phyloP scores from a whole-genome alignment of 1,140 invertebrate species.

The Solenopsis invicta region DNA sequence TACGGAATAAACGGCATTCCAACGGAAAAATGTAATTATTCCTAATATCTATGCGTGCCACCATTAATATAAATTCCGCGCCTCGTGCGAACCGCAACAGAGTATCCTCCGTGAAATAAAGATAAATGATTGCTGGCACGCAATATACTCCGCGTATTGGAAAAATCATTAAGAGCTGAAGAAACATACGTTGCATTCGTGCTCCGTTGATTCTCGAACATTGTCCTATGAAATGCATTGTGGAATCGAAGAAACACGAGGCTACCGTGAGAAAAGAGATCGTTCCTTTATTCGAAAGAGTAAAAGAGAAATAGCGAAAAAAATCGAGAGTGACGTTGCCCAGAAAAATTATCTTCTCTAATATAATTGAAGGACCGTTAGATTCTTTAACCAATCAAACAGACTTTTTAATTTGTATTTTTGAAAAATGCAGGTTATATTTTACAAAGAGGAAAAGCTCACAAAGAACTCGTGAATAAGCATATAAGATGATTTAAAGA shows the following conservation, averaged over 20 bases:
- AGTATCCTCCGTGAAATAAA: constrained; percentile 68
- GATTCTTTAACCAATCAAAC: neutral
- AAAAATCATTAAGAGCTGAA: constrained; percentile 56
- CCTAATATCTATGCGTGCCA: constrained; percentile 71
- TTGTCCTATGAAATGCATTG: constrained; percentile 30
- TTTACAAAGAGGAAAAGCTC: neutral
- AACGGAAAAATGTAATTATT: constrained; percentile 79
- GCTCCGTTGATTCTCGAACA: constrained; percentile 16
- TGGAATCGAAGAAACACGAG: neutral
- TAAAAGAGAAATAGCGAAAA: neutral
- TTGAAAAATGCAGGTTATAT: neutral
- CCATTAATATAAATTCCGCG: constrained; percentile 80
- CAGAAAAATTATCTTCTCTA: neutral
- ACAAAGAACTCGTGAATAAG: neutral
- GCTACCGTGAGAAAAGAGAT: neutral
- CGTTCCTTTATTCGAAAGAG: neutral
- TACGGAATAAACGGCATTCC: constrained; percentile 41
- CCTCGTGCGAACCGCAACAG: constrained; percentile 71
- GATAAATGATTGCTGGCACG: constrained; percentile 64
- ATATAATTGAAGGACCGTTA: neutral
- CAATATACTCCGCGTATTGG: constrained; percentile 46
- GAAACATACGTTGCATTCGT: constrained; percentile 30
- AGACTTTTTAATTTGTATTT: neutral
- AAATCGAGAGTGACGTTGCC: neutral
- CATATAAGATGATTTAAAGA: neutral